phyloP scores from a whole-genome alignment of 2,888 invertebrate genomes.

The Harpagoxenus sublaevis region DNA sequence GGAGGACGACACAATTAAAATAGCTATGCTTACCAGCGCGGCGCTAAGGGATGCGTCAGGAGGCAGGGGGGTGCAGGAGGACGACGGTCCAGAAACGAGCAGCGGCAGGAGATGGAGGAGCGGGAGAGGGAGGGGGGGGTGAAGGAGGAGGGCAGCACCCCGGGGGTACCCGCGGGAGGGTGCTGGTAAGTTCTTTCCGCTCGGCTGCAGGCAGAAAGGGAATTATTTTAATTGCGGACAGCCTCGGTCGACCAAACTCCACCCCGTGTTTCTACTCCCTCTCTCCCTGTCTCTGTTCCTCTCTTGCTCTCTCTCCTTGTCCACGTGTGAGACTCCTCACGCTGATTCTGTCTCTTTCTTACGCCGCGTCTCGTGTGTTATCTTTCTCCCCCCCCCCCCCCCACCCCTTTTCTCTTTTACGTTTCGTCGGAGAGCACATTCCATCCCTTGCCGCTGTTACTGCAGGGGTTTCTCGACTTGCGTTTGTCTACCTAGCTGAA shows the following conservation, averaged over 20 bases:
- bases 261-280: slow-evolving; percentile 70
- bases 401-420: slow-evolving; percentile 57
- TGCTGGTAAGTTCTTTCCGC: slow-evolving; percentile 86
- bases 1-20: slow-evolving; percentile 85
- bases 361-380: slow-evolving; percentile 58
- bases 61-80: slow-evolving; percentile 59
- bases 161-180: slow-evolving; percentile 80
- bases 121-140: slow-evolving; percentile 7
- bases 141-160: slow-evolving; percentile 75
- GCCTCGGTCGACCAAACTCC: slow-evolving; percentile 85
- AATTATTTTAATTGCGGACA: slow-evolving; percentile 87
- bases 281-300: slow-evolving; percentile 54
- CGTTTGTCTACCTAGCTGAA: slow-evolving; percentile 71
- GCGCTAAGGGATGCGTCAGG: slow-evolving; percentile 65
- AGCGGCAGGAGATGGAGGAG: slow-evolving; percentile 54
- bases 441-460: slow-evolving; percentile 63
- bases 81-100: slow-evolving; percentile 42
- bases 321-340: slow-evolving; percentile 61
- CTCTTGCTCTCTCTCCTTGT: slow-evolving; percentile 58
- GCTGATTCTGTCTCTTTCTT: slow-evolving; percentile 68
- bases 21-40: slow-evolving; percentile 84
- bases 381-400: slow-evolving; percentile 42
- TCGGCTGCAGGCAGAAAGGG: slow-evolving; percentile 86
- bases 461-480: slow-evolving; percentile 45
- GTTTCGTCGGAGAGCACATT: slow-evolving; percentile 74